phyloP scores from a whole-genome alignment of 2,113 vertebrate genomes.

The Lagopus muta region DNA sequence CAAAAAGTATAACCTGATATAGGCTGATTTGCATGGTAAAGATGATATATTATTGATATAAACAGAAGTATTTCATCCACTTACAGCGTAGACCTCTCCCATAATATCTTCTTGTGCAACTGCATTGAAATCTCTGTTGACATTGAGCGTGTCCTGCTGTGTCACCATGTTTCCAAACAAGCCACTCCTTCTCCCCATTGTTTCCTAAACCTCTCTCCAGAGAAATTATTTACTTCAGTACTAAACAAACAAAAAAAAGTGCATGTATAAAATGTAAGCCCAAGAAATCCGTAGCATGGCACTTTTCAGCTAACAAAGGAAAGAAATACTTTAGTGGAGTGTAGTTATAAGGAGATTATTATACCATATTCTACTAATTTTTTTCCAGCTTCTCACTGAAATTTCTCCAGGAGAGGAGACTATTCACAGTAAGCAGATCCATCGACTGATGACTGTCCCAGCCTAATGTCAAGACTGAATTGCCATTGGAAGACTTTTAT shows the following conservation, averaged over 20 bases:
- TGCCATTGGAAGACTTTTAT: not conserved
- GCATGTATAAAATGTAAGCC: not conserved
- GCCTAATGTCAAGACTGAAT: constrained; percentile 9
- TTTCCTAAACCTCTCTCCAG: constrained; percentile 7
- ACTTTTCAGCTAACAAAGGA: not conserved
- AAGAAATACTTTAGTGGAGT: not conserved
- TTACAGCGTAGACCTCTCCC: constrained; percentile 45
- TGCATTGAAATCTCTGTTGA: constrained; percentile 63
- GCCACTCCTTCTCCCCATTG: constrained; percentile 51
- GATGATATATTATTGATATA: constrained; percentile 45
- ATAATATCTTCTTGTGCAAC: constrained; percentile 55
- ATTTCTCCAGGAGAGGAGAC: not conserved
- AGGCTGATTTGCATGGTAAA: not conserved
- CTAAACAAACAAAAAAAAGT: not conserved
- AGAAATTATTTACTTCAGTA: constrained; percentile 22
- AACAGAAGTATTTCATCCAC: constrained; percentile 41
- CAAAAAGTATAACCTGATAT: not conserved
- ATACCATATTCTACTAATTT: not conserved
- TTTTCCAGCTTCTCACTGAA: not conserved
- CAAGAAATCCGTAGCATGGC: not conserved
- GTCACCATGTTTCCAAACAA: constrained; percentile 69
- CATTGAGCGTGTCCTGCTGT: constrained; percentile 28
- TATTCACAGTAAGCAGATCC: not conserved
- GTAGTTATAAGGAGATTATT: not conserved
- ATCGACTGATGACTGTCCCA: not conserved